phyloP scores from a whole-genome alignment of 1,140 invertebrate species.

The Heliothis subflexa region DNA sequence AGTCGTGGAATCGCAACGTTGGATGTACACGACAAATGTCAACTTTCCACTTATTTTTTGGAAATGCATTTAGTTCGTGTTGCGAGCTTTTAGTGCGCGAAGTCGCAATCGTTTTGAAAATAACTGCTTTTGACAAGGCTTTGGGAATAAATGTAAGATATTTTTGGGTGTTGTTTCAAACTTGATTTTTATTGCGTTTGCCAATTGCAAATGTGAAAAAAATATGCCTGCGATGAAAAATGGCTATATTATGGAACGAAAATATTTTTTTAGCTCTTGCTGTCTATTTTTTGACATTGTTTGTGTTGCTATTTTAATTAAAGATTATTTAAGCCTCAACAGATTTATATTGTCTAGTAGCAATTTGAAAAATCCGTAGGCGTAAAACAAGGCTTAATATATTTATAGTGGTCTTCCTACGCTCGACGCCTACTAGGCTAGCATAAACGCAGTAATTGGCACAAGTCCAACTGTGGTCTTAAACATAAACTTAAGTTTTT shows the following conservation, averaged over 20 bases:
- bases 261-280: no score
- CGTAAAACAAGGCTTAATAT: background rate
- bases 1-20: conserved; percentile 45
- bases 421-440: conserved; percentile 4
- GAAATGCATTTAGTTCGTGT: conserved; percentile 24
- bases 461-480: conserved; percentile 23
- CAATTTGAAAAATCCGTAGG: conserved; percentile 7
- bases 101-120: conserved; percentile 8
- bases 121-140: conserved; percentile 10
- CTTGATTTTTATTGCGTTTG: background rate
- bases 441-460: conserved; percentile 15
- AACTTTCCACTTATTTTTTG: conserved; percentile 35
- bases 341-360: background rate
- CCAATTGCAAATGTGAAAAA: no score
- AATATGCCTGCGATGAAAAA: background rate
- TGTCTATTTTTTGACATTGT: no score
- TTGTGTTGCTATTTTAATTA: no score
- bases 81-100: conserved; percentile 28
- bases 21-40: conserved; percentile 28
- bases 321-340: background rate
- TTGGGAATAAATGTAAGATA: background rate
- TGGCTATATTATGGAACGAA: no score
- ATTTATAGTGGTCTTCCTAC: conserved; percentile 37
- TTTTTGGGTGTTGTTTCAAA: background rate
- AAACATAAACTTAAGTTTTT: conserved; percentile 31